Conservation (phyloP, 2,888 invertebrate species). For the Oxyscelio sp. region DNA sequence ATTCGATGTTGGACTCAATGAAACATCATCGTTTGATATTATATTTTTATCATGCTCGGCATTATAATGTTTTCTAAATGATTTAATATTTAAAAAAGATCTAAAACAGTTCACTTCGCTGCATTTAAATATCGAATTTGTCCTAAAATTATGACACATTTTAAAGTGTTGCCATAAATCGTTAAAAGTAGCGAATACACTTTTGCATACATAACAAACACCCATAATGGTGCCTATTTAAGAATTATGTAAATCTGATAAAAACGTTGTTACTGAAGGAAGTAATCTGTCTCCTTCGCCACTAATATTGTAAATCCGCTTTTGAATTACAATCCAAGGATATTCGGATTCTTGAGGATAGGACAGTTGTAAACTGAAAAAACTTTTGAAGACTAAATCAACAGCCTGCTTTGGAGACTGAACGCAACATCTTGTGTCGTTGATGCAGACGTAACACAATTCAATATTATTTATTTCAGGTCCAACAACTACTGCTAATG, state of each 20-base stretch:
- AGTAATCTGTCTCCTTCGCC: not conserved
- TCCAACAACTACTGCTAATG: constrained; percentile 27
- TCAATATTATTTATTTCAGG: constrained; percentile 8
- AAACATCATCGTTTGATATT: too few relatives aligned
- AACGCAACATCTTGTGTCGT: constrained; percentile 86
- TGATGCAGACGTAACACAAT: constrained; percentile 5
- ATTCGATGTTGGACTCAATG: too few relatives aligned
- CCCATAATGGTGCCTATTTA: not conserved
- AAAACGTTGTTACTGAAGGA: not conserved
- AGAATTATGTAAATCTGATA: not conserved
- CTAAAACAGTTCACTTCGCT: not conserved
- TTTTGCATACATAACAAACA: constrained; percentile 7
- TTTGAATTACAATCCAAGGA: constrained; percentile 54
- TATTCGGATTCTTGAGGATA: constrained; percentile 47
- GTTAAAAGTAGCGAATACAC: not conserved
- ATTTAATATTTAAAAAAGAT: constrained; percentile 16
- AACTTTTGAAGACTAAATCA: constrained; percentile 51
- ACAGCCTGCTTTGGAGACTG: constrained; percentile 84
- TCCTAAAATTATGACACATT: constrained; percentile 2
- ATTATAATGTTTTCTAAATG: constrained; percentile 1
- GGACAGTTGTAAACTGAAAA: constrained; percentile 43
- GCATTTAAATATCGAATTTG: not conserved
- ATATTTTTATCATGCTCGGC: too few relatives aligned
- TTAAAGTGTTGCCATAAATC: constrained; percentile 6
- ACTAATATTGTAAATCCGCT: not conserved